These are phyloP conservation scores for Danio tinwini DNA, from an alignment of 2,797 vertebrate genomes.

Conservation along the genomic window DNA sequence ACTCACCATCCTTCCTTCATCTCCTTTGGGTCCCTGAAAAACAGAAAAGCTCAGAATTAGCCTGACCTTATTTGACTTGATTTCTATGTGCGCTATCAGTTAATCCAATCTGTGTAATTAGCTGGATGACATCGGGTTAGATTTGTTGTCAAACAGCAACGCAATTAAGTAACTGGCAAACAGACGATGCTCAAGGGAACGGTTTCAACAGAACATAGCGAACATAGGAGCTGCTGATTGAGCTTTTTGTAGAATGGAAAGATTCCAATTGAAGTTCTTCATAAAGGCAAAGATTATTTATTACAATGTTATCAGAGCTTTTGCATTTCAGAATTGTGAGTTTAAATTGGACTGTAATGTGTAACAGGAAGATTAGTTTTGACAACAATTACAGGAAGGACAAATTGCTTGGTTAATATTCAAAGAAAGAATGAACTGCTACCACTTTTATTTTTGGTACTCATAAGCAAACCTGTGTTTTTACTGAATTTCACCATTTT, in stretches of 20 bases:
- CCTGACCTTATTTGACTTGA: background rate
- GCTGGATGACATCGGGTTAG: background rate
- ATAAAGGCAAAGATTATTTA: no score
- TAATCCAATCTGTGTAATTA: constrained; percentile 8
- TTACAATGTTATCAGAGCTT: background rate
- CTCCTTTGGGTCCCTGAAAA: constrained; percentile 93
- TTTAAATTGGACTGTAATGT: background rate
- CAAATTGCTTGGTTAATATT: background rate
- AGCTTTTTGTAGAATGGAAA: no score
- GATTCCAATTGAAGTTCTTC: no score
- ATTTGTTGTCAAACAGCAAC: constrained; percentile 21
- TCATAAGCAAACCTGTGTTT: no score
- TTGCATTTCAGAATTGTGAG: background rate
- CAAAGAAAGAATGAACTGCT: background rate
- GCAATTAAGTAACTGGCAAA: background rate
- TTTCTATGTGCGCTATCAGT: background rate
- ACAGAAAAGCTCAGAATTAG: constrained; percentile 50
- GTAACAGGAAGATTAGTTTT: background rate
- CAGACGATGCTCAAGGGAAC: background rate
- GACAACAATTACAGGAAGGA: background rate
- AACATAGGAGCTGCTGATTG: no score
- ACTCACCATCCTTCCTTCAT: constrained; percentile 89
- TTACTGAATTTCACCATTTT: no score
- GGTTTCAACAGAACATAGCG: no score
- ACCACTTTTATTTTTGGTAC: no score